Percentiles rank a stretch among this genome's conserved stretches.
phyloP scores from a whole-genome alignment of 2,797 vertebrate species.

The Pangasius mekongensis region DNA sequence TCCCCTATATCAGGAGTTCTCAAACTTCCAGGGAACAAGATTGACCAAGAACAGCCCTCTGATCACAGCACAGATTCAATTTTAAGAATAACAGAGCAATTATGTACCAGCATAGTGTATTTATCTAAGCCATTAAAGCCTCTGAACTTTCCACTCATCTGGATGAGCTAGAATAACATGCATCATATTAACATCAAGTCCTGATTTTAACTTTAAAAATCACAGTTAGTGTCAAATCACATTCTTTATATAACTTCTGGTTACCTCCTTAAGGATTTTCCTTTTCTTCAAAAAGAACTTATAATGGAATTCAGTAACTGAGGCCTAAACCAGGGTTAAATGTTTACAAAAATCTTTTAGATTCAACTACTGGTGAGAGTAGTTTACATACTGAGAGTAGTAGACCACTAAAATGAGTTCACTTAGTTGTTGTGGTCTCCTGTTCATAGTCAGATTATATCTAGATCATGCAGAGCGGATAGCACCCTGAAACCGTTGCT shows the following conservation, averaged over 20 bases:
- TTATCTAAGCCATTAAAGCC: neutral
- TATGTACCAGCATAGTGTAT: neutral
- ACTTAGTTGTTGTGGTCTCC: conserved; percentile 15
- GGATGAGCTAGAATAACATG: neutral
- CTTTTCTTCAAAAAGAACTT: neutral
- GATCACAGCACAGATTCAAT: neutral
- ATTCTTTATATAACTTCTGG: neutral
- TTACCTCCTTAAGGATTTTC: neutral
- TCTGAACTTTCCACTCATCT: neutral
- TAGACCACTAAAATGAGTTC: conserved; percentile 8
- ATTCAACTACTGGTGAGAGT: neutral
- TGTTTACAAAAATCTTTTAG: neutral
- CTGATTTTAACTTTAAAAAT: neutral
- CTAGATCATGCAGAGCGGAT: neutral
- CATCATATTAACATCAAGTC: neutral
- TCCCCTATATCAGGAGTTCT: neutral
- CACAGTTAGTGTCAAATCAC: neutral
- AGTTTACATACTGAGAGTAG: too few relatives aligned
- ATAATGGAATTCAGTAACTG: neutral
- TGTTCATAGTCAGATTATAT: neutral
- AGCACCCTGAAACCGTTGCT: neutral
- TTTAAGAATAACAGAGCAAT: neutral
- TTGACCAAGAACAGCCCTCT: neutral
- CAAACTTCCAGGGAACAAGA: neutral
- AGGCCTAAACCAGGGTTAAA: neutral